These are phyloP conservation scores for Drosophila paranaensis DNA, from an alignment of 2,888 invertebrate genomes.

Conservation along the genomic window DNA sequence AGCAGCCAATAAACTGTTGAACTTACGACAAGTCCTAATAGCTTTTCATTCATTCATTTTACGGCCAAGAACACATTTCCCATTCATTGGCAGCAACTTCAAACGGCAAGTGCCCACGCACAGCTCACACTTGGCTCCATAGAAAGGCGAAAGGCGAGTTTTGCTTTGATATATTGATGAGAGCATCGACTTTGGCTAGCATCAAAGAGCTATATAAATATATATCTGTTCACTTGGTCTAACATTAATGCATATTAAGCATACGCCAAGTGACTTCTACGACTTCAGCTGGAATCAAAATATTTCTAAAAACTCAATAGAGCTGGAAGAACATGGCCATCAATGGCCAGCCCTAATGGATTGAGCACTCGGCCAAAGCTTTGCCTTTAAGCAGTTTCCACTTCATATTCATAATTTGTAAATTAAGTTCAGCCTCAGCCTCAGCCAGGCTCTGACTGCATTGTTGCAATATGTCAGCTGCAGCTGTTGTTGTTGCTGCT, in stretches of 20 bases:
- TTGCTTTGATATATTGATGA: conserved; percentile 36
- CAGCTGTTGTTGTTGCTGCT: not conserved
- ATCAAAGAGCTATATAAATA: not conserved
- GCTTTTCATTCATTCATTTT: conserved; percentile 60
- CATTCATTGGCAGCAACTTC: conserved; percentile 54
- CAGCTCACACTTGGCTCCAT: not conserved
- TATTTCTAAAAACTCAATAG: too few species aligned
- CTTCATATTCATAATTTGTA: conserved; percentile 8
- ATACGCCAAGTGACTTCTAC: conserved; percentile 14
- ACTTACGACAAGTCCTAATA: conserved; percentile 70
- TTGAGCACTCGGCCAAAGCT: not conserved
- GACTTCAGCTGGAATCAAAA: too few species aligned
- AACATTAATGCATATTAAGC: conserved; percentile 32
- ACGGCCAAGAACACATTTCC: conserved; percentile 39
- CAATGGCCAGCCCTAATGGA: not conserved
- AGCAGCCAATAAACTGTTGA: conserved; percentile 73
- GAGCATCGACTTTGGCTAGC: conserved; percentile 26
- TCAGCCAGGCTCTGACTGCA: not conserved
- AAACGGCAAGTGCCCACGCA: conserved; percentile 21
- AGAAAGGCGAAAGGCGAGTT: not conserved
- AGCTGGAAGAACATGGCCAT: not conserved
- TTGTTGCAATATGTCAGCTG: conserved; percentile 1
- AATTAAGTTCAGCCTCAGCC: conserved; percentile 1
- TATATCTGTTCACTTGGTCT: not conserved
- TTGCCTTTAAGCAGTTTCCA: not conserved